These are phyloP conservation scores for Cancer borealis DNA, from an alignment of 2,888 invertebrate genomes.

Conservation along the genomic window DNA sequence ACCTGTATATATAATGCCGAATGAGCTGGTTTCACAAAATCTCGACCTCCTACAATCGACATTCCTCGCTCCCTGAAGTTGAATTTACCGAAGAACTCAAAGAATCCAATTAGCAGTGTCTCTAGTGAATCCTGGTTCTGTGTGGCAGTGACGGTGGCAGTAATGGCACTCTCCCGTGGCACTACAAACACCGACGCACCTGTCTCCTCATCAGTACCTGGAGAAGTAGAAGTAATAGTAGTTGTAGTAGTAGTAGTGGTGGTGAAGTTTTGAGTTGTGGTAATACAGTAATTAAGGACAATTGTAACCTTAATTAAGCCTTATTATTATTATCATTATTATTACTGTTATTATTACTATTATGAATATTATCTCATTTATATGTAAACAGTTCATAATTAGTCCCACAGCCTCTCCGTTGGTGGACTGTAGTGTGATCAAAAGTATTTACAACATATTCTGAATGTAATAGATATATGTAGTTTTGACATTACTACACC, in stretches of 20 bases:
- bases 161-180: background rate
- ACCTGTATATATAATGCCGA: constrained; percentile 85
- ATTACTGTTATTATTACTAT: too few species aligned
- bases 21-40: constrained; percentile 86
- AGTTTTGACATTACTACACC: too few species aligned
- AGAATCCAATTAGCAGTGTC: constrained; percentile 87
- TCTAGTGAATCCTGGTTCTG: constrained; percentile 81
- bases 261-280: background rate
- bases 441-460: too few species aligned
- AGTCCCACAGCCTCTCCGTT: too few species aligned
- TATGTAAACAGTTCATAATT: too few species aligned
- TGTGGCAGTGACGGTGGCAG: background rate
- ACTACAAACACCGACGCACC: background rate
- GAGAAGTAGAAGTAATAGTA: background rate
- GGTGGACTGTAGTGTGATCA: too few species aligned
- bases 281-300: background rate
- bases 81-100: constrained; percentile 89
- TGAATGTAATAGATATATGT: background rate
- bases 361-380: too few species aligned
- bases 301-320: too few species aligned
- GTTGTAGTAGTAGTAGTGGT: too few species aligned
- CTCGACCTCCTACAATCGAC: constrained; percentile 86
- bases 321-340: too few species aligned
- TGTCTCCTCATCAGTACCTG: background rate
- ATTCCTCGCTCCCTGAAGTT: constrained; percentile 88